Evolutionary conservation across 2,113 vertebrate genomes (phyloP), one percentile per base, ranked within the genome.

Genomic region (Microcebus jonahi): DNA sequence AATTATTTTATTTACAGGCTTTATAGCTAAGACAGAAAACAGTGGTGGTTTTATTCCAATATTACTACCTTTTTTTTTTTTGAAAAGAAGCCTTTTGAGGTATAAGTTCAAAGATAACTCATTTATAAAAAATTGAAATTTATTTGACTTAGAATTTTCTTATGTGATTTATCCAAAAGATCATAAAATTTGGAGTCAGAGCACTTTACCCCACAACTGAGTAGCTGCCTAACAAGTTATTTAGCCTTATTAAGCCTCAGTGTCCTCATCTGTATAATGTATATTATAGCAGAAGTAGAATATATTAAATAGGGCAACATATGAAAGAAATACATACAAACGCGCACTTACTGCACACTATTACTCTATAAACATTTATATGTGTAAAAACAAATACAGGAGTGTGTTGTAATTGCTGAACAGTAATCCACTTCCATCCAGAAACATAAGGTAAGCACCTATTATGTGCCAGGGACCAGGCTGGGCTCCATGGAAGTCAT

Each of bases 171-270:
- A 71, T 84, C n/a, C 21, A 71, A 79, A 92, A 75, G 77, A 57
- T 73, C 50, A 76, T 63, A 83, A 88, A 70, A 88, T 84, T 91
- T 88, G 42, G 77, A 70, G 15, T 71, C 12, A 0, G 71, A 90
- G n/a, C 42, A 53, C 68, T 27, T 65, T 71, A 34, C 53, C 34
- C 42, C 42, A 34, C 84, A 53, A 45, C 50, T 88, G 39, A 86
- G 12, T 34, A 75, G 87, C 36, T 96, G 75, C 57, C 57, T 93
- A 90, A 75, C 25, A 90, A 84, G 45, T 89, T 79, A n/a, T 11
- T 91, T 67, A 57, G 73, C 57, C 55, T 57, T 73, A 15, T 36
- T 48, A 68, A 59, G 77, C 77, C 55, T 90, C 80, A 45, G 45
- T 57, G 25, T 75, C 75, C 75, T 88, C 34, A 61, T 82, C 36